Evolutionary conservation across 2,113 vertebrate genomes (phyloP).

Genomic region (Alligator mississippiensis): DNA sequence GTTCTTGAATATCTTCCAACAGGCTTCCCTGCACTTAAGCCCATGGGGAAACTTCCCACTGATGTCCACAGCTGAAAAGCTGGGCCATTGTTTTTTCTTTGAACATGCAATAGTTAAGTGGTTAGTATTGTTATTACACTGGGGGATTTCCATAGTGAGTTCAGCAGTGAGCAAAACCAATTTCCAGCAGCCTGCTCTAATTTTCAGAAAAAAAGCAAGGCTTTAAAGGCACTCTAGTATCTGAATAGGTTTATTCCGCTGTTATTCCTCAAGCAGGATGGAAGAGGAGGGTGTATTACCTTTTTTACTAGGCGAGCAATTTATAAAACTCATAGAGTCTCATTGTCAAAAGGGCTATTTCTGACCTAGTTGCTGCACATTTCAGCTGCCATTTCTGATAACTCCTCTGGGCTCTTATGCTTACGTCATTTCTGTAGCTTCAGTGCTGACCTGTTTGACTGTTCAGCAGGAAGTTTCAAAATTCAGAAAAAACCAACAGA

Average conservation of each 20-base stretch:
- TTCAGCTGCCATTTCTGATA: not conserved
- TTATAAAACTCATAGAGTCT: not conserved
- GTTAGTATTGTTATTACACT: not conserved
- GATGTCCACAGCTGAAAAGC: not conserved
- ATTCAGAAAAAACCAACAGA: slow-evolving; percentile 34
- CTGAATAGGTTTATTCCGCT: not conserved
- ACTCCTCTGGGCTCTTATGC: not conserved
- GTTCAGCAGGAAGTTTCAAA: slow-evolving; percentile 60
- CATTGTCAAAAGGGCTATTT: not conserved
- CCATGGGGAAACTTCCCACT: not conserved
- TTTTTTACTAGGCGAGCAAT: not conserved
- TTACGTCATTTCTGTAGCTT: not conserved
- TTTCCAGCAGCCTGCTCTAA: not conserved
- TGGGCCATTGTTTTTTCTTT: not conserved
- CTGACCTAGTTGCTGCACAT: not conserved
- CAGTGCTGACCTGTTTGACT: not conserved
- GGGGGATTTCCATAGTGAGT: not conserved
- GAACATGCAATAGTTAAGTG: not conserved
- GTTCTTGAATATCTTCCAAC: not conserved
- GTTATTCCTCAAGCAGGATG: not conserved
- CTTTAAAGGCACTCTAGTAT: not conserved
- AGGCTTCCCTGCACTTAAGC: not conserved
- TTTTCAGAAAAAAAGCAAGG: not conserved
- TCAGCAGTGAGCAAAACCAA: not conserved
- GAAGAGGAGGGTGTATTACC: not conserved